phyloP scores from a whole-genome alignment of 2,888 invertebrate genomes.

The Oxyscelio sp. region DNA sequence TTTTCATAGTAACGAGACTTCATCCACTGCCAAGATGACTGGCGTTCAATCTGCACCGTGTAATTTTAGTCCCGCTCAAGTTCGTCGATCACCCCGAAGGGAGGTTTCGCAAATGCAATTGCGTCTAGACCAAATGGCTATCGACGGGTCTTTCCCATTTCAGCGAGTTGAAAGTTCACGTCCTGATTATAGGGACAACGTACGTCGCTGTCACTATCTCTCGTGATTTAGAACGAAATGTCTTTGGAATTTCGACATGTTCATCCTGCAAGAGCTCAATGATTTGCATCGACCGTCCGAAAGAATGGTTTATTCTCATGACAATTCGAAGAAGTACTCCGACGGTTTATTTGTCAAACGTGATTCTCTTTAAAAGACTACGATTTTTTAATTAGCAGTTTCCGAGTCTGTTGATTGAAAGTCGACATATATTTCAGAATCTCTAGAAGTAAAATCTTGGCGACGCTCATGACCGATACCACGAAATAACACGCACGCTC shows the following conservation, averaged over 20 bases:
- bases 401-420: conserved; percentile 49
- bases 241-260: conserved; percentile 2
- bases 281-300: too few species aligned
- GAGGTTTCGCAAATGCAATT: conserved; percentile 63
- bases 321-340: too few species aligned
- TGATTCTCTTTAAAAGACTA: too few species aligned
- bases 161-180: conserved; percentile 41
- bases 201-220: conserved; percentile 5
- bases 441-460: conserved; percentile 32
- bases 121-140: conserved; percentile 65
- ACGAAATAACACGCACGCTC: conserved; percentile 73
- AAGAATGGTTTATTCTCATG: too few species aligned
- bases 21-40: conserved; percentile 56
- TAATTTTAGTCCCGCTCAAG: conserved; percentile 58
- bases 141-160: conserved; percentile 55
- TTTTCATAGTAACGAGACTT: conserved; percentile 51
- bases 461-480: conserved; percentile 67
- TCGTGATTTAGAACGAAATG: conserved; percentile 30
- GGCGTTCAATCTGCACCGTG: conserved; percentile 56
- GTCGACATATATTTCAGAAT: conserved; percentile 14
- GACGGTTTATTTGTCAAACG: too few species aligned
- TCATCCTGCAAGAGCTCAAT: neutral
- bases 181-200: conserved; percentile 35
- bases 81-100: conserved; percentile 56
- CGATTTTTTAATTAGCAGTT: conserved; percentile 27